Percentiles rank a stretch among this genome's conserved stretches.
Evolutionary conservation across 2,113 vertebrate species (phyloP).

Genomic region (Tachysurus vachellii): DNA sequence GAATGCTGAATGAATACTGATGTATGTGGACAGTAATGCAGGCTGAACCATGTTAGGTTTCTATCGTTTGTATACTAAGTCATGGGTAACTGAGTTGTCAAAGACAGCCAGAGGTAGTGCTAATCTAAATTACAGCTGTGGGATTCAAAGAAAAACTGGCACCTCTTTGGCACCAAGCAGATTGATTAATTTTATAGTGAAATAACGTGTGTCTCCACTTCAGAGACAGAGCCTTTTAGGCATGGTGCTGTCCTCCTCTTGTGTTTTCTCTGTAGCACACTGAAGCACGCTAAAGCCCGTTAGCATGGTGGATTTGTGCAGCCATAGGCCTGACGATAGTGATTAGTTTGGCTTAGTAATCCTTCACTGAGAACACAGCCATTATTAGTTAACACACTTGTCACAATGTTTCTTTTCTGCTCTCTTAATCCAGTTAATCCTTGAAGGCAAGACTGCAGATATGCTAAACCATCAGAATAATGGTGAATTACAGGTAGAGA

Average conservation of each 20-base stretch:
- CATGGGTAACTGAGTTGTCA: background rate
- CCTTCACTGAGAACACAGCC: conserved; percentile 47
- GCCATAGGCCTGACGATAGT: conserved; percentile 46
- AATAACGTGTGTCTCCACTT: conserved; percentile 40
- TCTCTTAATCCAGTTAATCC: conserved; percentile 53
- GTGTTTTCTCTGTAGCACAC: conserved; percentile 44
- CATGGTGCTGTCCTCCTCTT: conserved; percentile 48
- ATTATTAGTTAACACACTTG: conserved; percentile 55
- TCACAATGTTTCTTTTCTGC: conserved; percentile 57
- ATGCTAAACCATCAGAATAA: conserved; percentile 36
- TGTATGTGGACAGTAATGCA: background rate
- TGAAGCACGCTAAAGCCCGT: conserved; percentile 51
- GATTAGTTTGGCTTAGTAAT: conserved; percentile 56
- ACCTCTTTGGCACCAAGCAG: conserved; percentile 40
- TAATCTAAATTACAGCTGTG: conserved; percentile 13
- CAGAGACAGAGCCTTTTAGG: conserved; percentile 54
- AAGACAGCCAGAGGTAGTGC: background rate
- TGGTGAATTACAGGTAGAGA: conserved; percentile 13
- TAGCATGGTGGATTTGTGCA: conserved; percentile 55
- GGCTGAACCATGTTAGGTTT: background rate
- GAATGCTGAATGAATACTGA: background rate
- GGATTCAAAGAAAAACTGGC: background rate
- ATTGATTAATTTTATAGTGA: conserved; percentile 27
- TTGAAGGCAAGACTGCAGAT: conserved; percentile 33
- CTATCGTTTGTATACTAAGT: background rate